Percentiles rank a stretch among this genome's conserved stretches.
Evolutionary conservation across 1,140 invertebrate genomes (phyloP).

Genomic region (Drosophila novamexicana): DNA sequence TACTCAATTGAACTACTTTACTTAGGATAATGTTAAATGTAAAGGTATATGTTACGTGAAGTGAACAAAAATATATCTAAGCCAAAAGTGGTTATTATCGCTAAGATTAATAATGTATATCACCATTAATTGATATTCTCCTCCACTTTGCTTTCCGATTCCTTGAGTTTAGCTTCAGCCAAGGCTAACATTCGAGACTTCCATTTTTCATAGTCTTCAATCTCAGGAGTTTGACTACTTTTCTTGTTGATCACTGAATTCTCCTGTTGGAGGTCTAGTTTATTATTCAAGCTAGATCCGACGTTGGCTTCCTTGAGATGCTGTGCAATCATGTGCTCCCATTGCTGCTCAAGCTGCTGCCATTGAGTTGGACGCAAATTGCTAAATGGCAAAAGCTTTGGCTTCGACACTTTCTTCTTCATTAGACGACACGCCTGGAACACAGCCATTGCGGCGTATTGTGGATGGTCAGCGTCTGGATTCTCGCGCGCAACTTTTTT

Average conservation of each 20-base stretch:
- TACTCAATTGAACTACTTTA: not conserved
- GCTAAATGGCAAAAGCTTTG: constrained; percentile 80
- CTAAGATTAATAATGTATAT: not conserved
- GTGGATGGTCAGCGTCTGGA: constrained; percentile 80
- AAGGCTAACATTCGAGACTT: constrained; percentile 66
- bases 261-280: constrained; percentile 44
- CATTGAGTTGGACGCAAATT: constrained; percentile 83
- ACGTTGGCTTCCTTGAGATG: constrained; percentile 54
- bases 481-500: constrained; percentile 54
- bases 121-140: not conserved
- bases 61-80: not conserved
- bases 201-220: constrained; percentile 80
- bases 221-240: constrained; percentile 35
- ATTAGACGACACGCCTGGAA: constrained; percentile 84
- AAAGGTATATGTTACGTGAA: not conserved
- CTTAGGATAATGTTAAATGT: not conserved
- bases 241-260: not conserved
- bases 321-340: constrained; percentile 80
- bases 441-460: constrained; percentile 84
- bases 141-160: constrained; percentile 11
- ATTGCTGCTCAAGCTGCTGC: constrained; percentile 80
- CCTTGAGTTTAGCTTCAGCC: constrained; percentile 60
- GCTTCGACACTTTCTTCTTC: constrained; percentile 79
- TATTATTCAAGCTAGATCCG: constrained; percentile 35
- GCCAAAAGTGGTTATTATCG: too few species aligned